Conservation (phyloP, 2,113 vertebrate genomes). For the Narcine bancroftii region DNA sequence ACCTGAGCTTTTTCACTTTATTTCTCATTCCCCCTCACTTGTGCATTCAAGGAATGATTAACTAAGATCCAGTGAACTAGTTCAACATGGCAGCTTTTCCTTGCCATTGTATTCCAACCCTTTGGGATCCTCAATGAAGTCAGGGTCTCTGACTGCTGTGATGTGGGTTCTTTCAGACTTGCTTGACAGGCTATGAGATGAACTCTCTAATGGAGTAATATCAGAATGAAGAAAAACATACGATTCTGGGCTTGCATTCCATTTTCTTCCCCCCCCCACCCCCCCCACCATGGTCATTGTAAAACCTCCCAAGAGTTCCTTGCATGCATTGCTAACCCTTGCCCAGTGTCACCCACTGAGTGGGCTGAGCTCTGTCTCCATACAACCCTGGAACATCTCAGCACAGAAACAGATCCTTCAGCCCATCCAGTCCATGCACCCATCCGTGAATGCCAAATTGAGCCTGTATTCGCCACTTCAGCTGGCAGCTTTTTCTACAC, state of each 20-base stretch:
- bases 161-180: neutral
- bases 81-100: neutral
- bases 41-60: neutral
- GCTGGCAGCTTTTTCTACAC: too few species aligned
- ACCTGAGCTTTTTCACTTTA: too few species aligned
- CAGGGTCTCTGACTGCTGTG: too few species aligned
- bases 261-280: too few species aligned
- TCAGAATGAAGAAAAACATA: neutral
- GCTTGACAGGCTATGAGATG: neutral
- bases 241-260: neutral
- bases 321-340: neutral
- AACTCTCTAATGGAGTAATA: neutral
- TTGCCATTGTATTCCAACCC: neutral
- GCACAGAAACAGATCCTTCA: neutral
- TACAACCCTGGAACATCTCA: neutral
- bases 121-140: neutral
- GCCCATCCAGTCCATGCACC: neutral
- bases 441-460: too few species aligned
- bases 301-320: neutral
- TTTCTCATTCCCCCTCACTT: neutral
- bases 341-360: neutral
- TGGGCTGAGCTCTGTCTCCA: neutral
- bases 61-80: neutral
- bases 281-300: neutral
- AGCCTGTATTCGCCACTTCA: too few species aligned